Evolutionary conservation across 2,113 vertebrate species (phyloP).

Genomic region (Paralichthys olivaceus): DNA sequence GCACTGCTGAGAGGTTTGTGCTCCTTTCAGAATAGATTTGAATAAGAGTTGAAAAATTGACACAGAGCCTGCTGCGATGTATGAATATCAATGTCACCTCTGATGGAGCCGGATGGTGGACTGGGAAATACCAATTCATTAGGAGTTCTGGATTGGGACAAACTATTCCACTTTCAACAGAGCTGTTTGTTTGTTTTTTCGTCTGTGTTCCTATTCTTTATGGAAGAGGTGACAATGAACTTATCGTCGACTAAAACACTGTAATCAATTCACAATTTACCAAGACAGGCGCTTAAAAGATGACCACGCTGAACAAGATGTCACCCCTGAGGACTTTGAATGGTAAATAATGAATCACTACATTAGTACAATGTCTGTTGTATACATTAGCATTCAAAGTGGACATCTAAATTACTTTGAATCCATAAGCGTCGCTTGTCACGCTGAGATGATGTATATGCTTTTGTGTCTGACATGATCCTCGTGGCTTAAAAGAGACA

Average conservation of each 20-base stretch:
- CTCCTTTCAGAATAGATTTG: slow-evolving; percentile 71
- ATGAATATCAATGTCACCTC: slow-evolving; percentile 81
- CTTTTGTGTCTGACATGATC: slow-evolving; percentile 40
- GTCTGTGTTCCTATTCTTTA: slow-evolving; percentile 20
- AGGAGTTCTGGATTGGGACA: slow-evolving; percentile 59
- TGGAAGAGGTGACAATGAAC: slow-evolving; percentile 29
- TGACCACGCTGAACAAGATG: slow-evolving; percentile 61
- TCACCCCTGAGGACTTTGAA: slow-evolving; percentile 49
- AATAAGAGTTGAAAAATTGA: slow-evolving; percentile 76
- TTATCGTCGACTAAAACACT: slow-evolving; percentile 45
- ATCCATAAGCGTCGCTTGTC: slow-evolving; percentile 65
- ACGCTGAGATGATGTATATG: slow-evolving; percentile 47
- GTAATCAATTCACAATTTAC: slow-evolving; percentile 63
- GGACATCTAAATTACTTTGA: slow-evolving; percentile 71
- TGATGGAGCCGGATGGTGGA: slow-evolving; percentile 59
- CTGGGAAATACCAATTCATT: slow-evolving; percentile 72
- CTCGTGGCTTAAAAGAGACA: slow-evolving; percentile 26
- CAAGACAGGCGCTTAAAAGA: slow-evolving; percentile 49
- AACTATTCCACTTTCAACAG: slow-evolving; percentile 59
- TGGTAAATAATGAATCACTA: slow-evolving; percentile 68
- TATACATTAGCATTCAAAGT: slow-evolving; percentile 77
- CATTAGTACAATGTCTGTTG: slow-evolving; percentile 55
- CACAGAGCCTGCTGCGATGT: slow-evolving; percentile 67
- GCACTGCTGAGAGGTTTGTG: slow-evolving; percentile 65
- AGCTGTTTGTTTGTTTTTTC: not conserved